A percentile compares a stretch with the other conserved stretches of the same genome.
phyloP scores from a whole-genome alignment of 2,888 invertebrate genomes.

The Macaria liturata region DNA sequence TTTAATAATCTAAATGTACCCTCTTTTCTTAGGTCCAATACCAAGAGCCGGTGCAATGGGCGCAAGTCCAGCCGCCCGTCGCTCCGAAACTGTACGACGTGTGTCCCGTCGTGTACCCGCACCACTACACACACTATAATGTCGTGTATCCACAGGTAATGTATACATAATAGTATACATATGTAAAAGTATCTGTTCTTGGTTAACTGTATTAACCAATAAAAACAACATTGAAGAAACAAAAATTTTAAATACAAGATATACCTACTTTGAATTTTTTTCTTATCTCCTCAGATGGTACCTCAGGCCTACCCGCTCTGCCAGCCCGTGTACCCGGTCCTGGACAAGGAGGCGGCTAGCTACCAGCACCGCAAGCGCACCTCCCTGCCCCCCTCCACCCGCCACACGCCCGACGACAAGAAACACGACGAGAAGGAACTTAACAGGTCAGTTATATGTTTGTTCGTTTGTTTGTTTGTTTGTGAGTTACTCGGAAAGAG shows the following conservation, averaged over 20 bases:
- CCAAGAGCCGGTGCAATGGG: constrained; percentile 61
- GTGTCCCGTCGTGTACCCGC: constrained; percentile 56
- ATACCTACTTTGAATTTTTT: not conserved
- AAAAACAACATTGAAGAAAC: no score
- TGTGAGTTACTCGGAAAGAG: no score
- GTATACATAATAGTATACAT: no score
- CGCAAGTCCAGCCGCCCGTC: constrained; percentile 30
- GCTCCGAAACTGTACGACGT: constrained; percentile 59
- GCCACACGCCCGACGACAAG: constrained; percentile 49
- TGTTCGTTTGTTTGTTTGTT: no score
- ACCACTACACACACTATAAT: constrained; percentile 56
- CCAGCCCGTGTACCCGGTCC: constrained; percentile 53
- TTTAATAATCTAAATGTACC: no score
- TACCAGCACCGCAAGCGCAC: constrained; percentile 8
- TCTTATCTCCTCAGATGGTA: constrained; percentile 46
- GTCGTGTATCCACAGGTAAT: constrained; percentile 65
- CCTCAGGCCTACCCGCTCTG: constrained; percentile 62
- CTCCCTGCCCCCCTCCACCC: constrained; percentile 16
- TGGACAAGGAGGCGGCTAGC: constrained; percentile 18
- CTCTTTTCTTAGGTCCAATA: constrained; percentile 45
- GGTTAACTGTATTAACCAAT: no score
- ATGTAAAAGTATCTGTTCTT: no score
- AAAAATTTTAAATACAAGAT: no score
- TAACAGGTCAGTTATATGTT: constrained; percentile 5
- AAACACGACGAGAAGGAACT: constrained; percentile 39